Evolutionary conservation across 2,797 vertebrate species (phyloP).

Genomic region (Esox masquinongy): DNA sequence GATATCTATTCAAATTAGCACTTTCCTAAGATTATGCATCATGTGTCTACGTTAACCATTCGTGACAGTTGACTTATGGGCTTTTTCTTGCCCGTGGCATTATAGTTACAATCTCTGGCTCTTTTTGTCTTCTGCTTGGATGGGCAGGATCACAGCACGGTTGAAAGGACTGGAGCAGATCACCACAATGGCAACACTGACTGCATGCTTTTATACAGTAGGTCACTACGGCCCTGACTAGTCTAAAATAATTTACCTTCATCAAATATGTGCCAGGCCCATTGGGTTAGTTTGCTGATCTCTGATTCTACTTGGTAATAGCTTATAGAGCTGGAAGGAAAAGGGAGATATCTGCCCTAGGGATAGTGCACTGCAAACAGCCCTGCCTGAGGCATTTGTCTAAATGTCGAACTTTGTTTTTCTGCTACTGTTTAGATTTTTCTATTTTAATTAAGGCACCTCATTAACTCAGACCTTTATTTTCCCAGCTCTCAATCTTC

Average conservation of each 20-base stretch:
- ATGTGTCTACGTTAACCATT: slow-evolving; percentile 4
- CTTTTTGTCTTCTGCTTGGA: slow-evolving; percentile 38
- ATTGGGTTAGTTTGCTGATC: slow-evolving; percentile 41
- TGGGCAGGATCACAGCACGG: background rate
- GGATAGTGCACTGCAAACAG: slow-evolving; percentile 38
- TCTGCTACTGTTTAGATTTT: slow-evolving; percentile 56
- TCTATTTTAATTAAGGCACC: slow-evolving; percentile 68
- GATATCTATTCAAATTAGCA: slow-evolving; percentile 21
- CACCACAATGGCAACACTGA: slow-evolving; percentile 35
- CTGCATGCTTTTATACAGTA: slow-evolving; percentile 18
- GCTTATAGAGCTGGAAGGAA: slow-evolving; percentile 21
- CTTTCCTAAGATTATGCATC: slow-evolving; percentile 8
- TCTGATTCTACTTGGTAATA: slow-evolving; percentile 46
- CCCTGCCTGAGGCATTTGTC: slow-evolving; percentile 61
- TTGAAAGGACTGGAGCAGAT: background rate
- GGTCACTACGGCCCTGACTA: slow-evolving; percentile 43
- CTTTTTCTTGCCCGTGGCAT: slow-evolving; percentile 27
- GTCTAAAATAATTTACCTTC: slow-evolving; percentile 22
- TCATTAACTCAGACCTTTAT: slow-evolving; percentile 64
- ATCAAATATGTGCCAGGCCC: slow-evolving; percentile 33
- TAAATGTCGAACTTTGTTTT: slow-evolving; percentile 61
- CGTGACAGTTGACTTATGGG: slow-evolving; percentile 17
- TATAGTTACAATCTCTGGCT: slow-evolving; percentile 38
- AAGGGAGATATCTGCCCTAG: slow-evolving; percentile 43
- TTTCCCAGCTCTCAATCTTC: slow-evolving; percentile 56